Evolutionary conservation across 1,140 invertebrate species (phyloP).

Genomic region (Rhyacophila brunnea): DNA sequence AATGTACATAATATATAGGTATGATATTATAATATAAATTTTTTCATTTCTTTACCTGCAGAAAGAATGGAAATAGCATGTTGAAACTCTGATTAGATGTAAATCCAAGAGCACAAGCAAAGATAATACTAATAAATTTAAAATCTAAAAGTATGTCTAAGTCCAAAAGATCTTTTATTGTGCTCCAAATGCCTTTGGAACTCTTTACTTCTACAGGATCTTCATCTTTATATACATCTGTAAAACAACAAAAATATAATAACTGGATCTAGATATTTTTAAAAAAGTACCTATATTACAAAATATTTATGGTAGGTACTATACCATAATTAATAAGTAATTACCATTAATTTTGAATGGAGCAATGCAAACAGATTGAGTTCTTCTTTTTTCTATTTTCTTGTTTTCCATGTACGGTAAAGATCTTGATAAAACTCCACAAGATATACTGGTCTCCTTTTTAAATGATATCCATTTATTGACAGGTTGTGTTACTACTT

Average conservation of each 20-base stretch:
- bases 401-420: background rate
- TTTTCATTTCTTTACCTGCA: slow-evolving; percentile 54
- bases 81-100: slow-evolving; percentile 69
- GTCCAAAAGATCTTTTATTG: slow-evolving; percentile 55
- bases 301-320: too few relatives aligned
- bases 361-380: background rate
- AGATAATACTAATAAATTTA: slow-evolving; percentile 62
- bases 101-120: slow-evolving; percentile 64
- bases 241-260: too few relatives aligned
- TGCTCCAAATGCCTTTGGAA: slow-evolving; percentile 38
- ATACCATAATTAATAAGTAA: too few relatives aligned
- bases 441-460: too few relatives aligned
- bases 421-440: too few relatives aligned
- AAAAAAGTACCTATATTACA: too few relatives aligned
- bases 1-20: too few relatives aligned
- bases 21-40: too few relatives aligned
- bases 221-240: too few relatives aligned
- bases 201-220: too few relatives aligned
- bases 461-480: background rate
- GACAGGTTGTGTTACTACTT: background rate
- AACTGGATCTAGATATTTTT: too few relatives aligned
- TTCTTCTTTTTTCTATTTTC: background rate
- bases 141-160: slow-evolving; percentile 60
- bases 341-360: too few relatives aligned
- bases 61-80: slow-evolving; percentile 66